Conservation (phyloP, 2,888 invertebrate genomes). For the Phalera bucephala region DNA sequence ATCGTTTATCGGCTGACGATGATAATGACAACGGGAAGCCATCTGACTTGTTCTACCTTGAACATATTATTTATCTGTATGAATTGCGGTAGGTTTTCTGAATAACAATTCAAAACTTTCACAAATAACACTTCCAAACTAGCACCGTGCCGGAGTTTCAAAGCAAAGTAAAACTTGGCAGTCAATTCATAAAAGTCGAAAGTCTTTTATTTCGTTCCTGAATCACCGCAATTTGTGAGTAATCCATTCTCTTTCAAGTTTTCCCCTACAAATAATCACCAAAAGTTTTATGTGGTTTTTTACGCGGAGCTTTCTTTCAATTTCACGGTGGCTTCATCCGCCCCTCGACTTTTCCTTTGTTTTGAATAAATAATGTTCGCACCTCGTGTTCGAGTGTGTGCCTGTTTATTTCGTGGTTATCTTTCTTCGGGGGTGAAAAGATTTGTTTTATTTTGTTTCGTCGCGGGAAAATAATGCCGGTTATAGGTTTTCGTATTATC, state of each 20-base stretch:
- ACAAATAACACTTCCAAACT: no score
- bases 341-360: constrained; percentile 55
- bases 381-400: constrained; percentile 54
- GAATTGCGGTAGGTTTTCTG: no score
- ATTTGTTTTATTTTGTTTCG: constrained; percentile 52
- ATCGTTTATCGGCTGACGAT: no score
- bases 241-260: constrained; percentile 14
- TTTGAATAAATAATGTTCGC: constrained; percentile 75
- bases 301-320: constrained; percentile 63
- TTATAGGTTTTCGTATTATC: background rate
- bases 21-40: no score
- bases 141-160: no score
- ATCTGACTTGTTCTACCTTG: no score
- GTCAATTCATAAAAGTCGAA: no score
- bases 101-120: no score
- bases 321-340: constrained; percentile 63
- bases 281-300: constrained; percentile 45
- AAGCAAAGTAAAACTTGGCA: no score
- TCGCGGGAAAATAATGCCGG: constrained; percentile 30
- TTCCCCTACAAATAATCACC: constrained; percentile 17
- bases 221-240: constrained; percentile 11
- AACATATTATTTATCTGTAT: no score
- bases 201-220: no score
- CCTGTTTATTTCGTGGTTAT: constrained; percentile 58
- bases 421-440: constrained; percentile 39